Conservation (phyloP, 2,113 vertebrate genomes). For the Cygnus buccinator region DNA sequence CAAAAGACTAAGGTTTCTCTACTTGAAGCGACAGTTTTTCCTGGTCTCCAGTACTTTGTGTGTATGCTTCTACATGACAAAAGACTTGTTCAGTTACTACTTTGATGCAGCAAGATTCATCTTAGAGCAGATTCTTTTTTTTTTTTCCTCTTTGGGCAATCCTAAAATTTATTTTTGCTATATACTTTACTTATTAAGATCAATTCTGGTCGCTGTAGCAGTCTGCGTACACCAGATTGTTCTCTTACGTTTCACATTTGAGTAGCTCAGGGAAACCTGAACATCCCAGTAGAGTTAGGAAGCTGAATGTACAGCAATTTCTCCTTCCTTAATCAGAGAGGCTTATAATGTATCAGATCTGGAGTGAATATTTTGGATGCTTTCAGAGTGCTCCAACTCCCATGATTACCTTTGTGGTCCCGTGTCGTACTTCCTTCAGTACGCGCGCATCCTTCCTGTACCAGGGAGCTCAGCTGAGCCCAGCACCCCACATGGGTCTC, state of each 20-base stretch:
- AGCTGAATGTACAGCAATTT: not conserved
- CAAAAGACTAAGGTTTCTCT: not conserved
- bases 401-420: not conserved
- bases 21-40: not conserved
- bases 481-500: not conserved
- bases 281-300: not conserved
- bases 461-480: not conserved
- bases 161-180: not conserved
- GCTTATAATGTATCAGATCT: not conserved
- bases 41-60: not conserved
- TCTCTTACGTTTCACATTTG: not conserved
- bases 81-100: not conserved
- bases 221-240: not conserved
- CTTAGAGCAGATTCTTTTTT: not conserved
- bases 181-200: not conserved
- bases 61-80: not conserved
- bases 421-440: not conserved
- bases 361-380: not conserved
- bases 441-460: rapidly evolving
- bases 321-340: not conserved
- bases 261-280: not conserved
- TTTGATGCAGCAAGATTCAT: not conserved
- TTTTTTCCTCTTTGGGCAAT: not conserved
- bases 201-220: not conserved
- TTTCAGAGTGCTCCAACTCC: not conserved